These are phyloP conservation scores for Mimas tiliae DNA, from an alignment of 2,888 invertebrate species.

Conservation along the genomic window DNA sequence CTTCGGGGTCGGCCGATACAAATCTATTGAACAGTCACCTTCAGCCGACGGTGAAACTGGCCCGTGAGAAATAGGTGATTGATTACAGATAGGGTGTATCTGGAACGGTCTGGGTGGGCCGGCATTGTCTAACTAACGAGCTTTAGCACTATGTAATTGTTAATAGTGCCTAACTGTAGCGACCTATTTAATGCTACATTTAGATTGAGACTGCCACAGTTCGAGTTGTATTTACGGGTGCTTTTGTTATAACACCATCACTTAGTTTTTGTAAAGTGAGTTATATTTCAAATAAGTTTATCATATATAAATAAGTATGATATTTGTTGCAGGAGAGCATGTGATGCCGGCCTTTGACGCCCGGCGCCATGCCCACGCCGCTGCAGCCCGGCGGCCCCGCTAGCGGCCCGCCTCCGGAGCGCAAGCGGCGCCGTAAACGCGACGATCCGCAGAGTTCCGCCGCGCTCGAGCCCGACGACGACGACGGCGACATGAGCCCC, in stretches of 20 bases:
- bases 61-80: slow-evolving; percentile 73
- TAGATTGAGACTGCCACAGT: not conserved
- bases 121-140: slow-evolving; percentile 35
- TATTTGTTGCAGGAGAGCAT: slow-evolving; percentile 82
- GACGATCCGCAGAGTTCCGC: slow-evolving; percentile 85
- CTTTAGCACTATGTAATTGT: slow-evolving; percentile 21
- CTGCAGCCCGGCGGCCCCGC: slow-evolving; percentile 86
- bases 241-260: not conserved
- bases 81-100: slow-evolving; percentile 46
- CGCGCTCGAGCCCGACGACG: slow-evolving; percentile 83
- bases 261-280: no score
- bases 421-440: slow-evolving; percentile 86
- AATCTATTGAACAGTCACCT: slow-evolving; percentile 74
- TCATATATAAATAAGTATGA: not conserved
- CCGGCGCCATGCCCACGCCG: slow-evolving; percentile 86
- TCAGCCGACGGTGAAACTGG: slow-evolving; percentile 67
- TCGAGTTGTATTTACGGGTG: not conserved
- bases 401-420: slow-evolving; percentile 85
- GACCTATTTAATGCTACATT: slow-evolving; percentile 4
- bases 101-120: slow-evolving; percentile 43
- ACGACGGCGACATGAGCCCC: slow-evolving; percentile 89
- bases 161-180: slow-evolving; percentile 10
- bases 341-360: slow-evolving; percentile 86
- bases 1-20: slow-evolving; percentile 59
- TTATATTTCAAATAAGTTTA: not conserved